These are phyloP conservation scores for Lutjanus campechanus DNA, from an alignment of 2,797 vertebrate species.

Conservation along the genomic window DNA sequence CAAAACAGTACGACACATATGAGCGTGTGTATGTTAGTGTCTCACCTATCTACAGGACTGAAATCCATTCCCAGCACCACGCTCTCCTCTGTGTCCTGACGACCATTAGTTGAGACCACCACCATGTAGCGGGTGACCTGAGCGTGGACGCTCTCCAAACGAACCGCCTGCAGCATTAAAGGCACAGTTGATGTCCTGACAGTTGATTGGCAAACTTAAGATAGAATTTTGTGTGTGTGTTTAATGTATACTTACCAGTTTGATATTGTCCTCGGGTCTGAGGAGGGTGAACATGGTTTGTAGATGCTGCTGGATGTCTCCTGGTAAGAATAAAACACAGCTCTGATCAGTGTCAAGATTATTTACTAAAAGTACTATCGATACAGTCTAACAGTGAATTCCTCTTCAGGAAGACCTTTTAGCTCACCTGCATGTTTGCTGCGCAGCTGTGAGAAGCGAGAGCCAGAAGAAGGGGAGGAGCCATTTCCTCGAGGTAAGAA, in stretches of 20 bases:
- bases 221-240: not conserved
- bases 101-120: constrained; percentile 96
- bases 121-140: constrained; percentile 98
- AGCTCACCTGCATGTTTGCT: constrained; percentile 96
- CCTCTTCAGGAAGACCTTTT: not conserved
- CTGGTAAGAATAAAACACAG: constrained; percentile 74
- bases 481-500: constrained; percentile 98
- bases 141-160: constrained; percentile 93
- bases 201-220: not conserved
- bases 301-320: constrained; percentile 98
- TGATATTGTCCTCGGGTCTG: constrained; percentile 97
- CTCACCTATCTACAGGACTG: constrained; percentile 92
- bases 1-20: not conserved
- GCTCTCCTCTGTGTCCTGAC: constrained; percentile 98
- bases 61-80: constrained; percentile 98
- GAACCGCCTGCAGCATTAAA: constrained; percentile 89
- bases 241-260: constrained; percentile 88
- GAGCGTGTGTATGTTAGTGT: not conserved
- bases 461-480: constrained; percentile 88
- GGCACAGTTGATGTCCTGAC: not conserved
- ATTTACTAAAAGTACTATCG: not conserved
- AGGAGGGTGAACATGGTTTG: constrained; percentile 99
- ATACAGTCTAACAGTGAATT: not conserved
- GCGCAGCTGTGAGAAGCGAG: constrained; percentile 92
- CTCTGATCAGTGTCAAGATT: not conserved